These are phyloP conservation scores for Engystomops pustulosus DNA, from an alignment of 2,113 vertebrate species.

Conservation along the genomic window DNA sequence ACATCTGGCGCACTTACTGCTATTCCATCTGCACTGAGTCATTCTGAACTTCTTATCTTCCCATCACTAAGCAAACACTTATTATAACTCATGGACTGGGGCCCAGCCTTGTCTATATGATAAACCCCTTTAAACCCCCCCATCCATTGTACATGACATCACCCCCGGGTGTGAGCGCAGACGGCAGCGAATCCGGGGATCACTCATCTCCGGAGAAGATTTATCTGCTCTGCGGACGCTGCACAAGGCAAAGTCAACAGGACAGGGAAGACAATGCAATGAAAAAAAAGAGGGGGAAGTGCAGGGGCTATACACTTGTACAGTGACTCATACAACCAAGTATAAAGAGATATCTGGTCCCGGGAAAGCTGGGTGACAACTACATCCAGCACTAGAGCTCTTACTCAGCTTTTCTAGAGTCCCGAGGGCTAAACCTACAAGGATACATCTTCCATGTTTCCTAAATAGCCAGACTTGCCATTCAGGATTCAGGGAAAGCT, in stretches of 20 bases:
- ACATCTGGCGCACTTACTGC: background rate
- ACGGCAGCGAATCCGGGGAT: background rate
- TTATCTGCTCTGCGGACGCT: conserved; percentile 9
- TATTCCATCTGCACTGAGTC: background rate
- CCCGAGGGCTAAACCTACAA: background rate
- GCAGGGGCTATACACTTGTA: too few relatives aligned
- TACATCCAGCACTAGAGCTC: too few relatives aligned
- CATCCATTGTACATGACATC: background rate
- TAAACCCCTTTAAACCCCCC: background rate
- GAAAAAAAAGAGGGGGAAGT: background rate
- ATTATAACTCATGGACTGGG: background rate
- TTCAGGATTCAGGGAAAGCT: background rate
- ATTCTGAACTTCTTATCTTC: background rate
- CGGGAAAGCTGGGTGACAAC: too few relatives aligned
- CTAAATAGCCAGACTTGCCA: background rate
- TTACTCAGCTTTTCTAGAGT: too few relatives aligned
- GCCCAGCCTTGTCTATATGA: background rate
- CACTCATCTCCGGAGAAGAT: conserved; percentile 17
- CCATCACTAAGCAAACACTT: background rate
- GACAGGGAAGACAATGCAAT: background rate
- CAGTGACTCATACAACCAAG: too few relatives aligned
- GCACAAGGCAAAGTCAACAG: background rate
- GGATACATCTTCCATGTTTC: background rate
- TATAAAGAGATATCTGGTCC: too few relatives aligned
- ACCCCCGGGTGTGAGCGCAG: background rate